These are phyloP conservation scores for Dendrocincla fuliginosa DNA, from an alignment of 2,797 vertebrate genomes.

Conservation along the genomic window DNA sequence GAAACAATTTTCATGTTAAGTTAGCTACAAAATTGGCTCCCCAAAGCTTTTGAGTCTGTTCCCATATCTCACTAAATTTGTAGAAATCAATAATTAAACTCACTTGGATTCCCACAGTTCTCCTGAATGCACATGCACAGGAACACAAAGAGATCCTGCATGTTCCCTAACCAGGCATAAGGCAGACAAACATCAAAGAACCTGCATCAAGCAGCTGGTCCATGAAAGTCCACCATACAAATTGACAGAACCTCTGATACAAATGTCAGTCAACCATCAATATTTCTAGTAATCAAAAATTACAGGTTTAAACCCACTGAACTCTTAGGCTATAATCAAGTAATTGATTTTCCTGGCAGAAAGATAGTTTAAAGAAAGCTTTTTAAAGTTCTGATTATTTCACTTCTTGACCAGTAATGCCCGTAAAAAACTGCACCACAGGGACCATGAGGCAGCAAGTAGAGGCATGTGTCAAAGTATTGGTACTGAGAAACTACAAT, in stretches of 20 bases:
- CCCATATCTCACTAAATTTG: neutral
- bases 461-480: neutral
- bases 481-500: neutral
- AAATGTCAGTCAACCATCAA: neutral
- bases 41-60: neutral
- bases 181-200: neutral
- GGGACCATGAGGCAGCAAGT: neutral
- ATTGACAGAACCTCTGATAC: neutral
- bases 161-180: neutral
- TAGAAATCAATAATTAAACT: neutral
- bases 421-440: neutral
- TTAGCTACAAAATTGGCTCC: neutral
- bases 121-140: neutral
- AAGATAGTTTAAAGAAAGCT: neutral
- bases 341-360: neutral
- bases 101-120: neutral
- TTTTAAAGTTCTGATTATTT: neutral
- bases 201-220: neutral
- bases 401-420: neutral
- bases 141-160: neutral
- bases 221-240: neutral
- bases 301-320: neutral
- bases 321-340: neutral
- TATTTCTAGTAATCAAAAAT: neutral
- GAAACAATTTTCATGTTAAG: neutral